Evolutionary conservation across 2,113 vertebrate species (phyloP), one percentile per base, ranked within the genome.

Genomic region (Poeciliopsis prolifica): DNA sequence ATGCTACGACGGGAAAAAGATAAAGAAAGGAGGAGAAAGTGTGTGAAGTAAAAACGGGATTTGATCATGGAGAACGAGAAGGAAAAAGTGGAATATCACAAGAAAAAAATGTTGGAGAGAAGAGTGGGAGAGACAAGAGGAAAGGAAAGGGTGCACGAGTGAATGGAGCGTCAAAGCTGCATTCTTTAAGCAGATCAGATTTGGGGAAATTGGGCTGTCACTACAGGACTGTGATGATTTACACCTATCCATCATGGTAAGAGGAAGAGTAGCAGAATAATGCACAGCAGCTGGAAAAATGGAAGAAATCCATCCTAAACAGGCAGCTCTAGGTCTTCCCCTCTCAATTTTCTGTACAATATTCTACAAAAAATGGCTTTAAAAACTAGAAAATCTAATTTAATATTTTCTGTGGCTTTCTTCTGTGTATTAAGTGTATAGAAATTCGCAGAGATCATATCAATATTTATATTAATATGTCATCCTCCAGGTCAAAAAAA

Each of bases 141-240:
- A 72, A 51, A 78, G 85, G 91, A 93, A 91, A 85, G 64, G 93
- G 61, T 91, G 90, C 89, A 72, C 30, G 54, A 84, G 82, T 68
- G 81, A 88, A 84, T 28, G 67, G 86, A 93, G 92, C 86, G 83
- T 92, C 93, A 95, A 93, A 96, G 95, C 94, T 94, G 88, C 92
- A 96, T 91, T 98, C 96, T 98, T 98, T 99, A 99, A 98, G 96
- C 96, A 98, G 97, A 99, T 98, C 97, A 98, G 97, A 98, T 98
- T 97, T 96, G 96, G 86, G 79, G 93, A 98, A 99, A 99, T 98
- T 98, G 97, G 97, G 95, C 97, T 99, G 97, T 99, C 98, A 98
- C 95, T 95, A 95, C 94, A 81, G 97, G 96, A 97, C 95, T 95
- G 97, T 94, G 93, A 95, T 97, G 97, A 99, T 98, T 98, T 98